Percentiles rank a stretch among this genome's conserved stretches.
Conservation (phyloP, 2,113 vertebrate genomes). For the Bos javanicus region DNA sequence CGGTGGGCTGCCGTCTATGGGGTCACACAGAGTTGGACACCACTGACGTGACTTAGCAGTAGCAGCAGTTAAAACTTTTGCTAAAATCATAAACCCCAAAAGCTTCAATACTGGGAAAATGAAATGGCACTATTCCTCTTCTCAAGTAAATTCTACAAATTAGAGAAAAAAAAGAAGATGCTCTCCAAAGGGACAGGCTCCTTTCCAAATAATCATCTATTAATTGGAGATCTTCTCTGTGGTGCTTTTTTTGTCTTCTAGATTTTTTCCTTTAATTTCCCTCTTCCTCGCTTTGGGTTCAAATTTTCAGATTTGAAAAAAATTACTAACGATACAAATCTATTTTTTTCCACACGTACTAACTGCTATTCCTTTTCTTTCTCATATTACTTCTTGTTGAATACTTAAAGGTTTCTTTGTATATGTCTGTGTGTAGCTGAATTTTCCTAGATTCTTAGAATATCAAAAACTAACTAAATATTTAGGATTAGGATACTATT, state of each 20-base stretch:
- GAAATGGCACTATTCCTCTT: not conserved
- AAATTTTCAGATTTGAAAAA: not conserved
- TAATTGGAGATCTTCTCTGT: not conserved
- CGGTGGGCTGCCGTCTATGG: too few relatives aligned
- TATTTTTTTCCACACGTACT: not conserved
- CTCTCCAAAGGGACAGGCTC: not conserved
- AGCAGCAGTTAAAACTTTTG: not conserved
- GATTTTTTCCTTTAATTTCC: not conserved
- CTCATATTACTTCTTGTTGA: not conserved
- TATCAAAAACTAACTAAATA: conserved; percentile 38
- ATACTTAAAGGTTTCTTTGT: conserved; percentile 22
- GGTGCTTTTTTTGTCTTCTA: not conserved
- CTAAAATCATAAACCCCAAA: not conserved
- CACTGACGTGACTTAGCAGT: too few relatives aligned
- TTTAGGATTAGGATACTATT: too few relatives aligned
- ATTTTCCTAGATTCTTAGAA: conserved; percentile 24
- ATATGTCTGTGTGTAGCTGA: not conserved
- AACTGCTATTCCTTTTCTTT: conserved; percentile 21
- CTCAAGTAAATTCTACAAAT: not conserved
- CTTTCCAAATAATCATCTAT: not conserved
- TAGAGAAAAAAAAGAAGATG: not conserved
- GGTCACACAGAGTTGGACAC: too few relatives aligned
- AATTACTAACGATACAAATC: not conserved
- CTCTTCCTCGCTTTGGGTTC: not conserved
- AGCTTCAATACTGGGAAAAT: not conserved